phyloP scores from a whole-genome alignment of 2,888 invertebrate species.

The Congeria kusceri region DNA sequence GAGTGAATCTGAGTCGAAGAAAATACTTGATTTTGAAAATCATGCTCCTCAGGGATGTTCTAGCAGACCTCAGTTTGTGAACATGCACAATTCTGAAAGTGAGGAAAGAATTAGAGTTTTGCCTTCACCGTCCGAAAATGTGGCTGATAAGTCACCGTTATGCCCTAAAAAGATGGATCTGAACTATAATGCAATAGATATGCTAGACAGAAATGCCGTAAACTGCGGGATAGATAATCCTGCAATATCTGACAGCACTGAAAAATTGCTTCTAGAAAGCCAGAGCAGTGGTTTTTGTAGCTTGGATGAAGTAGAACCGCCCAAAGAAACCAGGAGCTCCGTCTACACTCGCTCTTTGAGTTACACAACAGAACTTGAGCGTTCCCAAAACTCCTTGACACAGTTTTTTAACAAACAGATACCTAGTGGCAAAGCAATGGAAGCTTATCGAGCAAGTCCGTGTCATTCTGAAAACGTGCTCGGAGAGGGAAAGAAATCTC shows the following conservation, averaged over 20 bases:
- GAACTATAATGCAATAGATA: conserved; percentile 50
- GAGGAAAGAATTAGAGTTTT: conserved; percentile 48
- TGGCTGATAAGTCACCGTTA: conserved; percentile 65
- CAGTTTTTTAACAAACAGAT: too few species aligned
- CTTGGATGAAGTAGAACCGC: background rate
- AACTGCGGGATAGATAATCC: conserved; percentile 66
- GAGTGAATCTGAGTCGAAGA: conserved; percentile 6
- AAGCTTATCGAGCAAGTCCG: conserved; percentile 3
- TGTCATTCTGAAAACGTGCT: conserved; percentile 12
- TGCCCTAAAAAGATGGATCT: conserved; percentile 48
- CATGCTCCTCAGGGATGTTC: background rate
- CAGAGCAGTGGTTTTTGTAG: background rate
- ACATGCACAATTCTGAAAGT: conserved; percentile 22
- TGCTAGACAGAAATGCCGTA: conserved; percentile 49
- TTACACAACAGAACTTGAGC: conserved; percentile 29
- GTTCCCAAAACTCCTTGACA: conserved; percentile 1
- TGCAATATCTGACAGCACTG: conserved; percentile 60
- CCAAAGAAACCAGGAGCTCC: conserved; percentile 10
- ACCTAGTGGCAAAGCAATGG: too few species aligned
- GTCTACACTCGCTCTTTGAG: conserved; percentile 32
- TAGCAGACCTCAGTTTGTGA: conserved; percentile 40
- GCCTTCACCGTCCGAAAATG: conserved; percentile 57
- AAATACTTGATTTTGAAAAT: conserved; percentile 1
- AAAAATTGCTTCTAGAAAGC: conserved; percentile 56
- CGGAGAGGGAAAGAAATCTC: conserved; percentile 28